Percentiles rank a stretch among this genome's conserved stretches.
phyloP scores from a whole-genome alignment of 2,888 invertebrate species.

The Morpho helenor region DNA sequence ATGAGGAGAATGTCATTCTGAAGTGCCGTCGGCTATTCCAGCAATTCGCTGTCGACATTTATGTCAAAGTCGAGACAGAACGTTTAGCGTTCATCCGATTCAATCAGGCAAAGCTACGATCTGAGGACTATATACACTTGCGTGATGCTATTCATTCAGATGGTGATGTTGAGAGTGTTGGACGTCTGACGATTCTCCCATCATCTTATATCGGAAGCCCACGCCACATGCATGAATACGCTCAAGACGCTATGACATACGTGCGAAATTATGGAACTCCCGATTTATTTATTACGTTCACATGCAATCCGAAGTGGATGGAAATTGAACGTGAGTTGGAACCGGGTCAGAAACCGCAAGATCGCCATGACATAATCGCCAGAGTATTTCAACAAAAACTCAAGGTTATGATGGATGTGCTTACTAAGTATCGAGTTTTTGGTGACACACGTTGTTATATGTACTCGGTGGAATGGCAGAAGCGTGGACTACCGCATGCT shows the following conservation, averaged over 20 bases:
- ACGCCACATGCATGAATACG: conserved; percentile 11
- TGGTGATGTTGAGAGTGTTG: neutral
- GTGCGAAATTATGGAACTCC: conserved; percentile 11
- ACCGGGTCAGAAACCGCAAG: conserved; percentile 5
- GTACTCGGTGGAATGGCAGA: conserved; percentile 10
- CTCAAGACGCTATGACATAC: conserved; percentile 17
- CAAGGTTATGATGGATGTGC: conserved; percentile 3
- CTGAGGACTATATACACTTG: conserved; percentile 7
- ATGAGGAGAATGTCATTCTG: conserved; percentile 16
- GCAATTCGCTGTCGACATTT: conserved; percentile 17
- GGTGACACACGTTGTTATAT: conserved; percentile 14
- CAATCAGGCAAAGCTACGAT: conserved; percentile 5
- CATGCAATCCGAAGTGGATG: conserved; percentile 12
- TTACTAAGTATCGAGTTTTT: conserved; percentile 8
- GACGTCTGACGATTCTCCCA: conserved; percentile 10
- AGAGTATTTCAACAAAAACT: conserved; percentile 11
- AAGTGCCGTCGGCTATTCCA: conserved; percentile 20
- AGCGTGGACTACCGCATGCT: conserved; percentile 3
- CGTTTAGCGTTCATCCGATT: conserved; percentile 3
- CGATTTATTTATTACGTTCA: conserved; percentile 15
- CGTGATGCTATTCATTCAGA: conserved; percentile 3
- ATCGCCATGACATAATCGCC: conserved; percentile 16
- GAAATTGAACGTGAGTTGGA: conserved; percentile 4
- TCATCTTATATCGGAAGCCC: conserved; percentile 16
- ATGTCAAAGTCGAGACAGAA: conserved; percentile 6